Base-by-base conservation (phyloP, 2,888 invertebrate species). In the Pseudanteris insignis region DNA sequence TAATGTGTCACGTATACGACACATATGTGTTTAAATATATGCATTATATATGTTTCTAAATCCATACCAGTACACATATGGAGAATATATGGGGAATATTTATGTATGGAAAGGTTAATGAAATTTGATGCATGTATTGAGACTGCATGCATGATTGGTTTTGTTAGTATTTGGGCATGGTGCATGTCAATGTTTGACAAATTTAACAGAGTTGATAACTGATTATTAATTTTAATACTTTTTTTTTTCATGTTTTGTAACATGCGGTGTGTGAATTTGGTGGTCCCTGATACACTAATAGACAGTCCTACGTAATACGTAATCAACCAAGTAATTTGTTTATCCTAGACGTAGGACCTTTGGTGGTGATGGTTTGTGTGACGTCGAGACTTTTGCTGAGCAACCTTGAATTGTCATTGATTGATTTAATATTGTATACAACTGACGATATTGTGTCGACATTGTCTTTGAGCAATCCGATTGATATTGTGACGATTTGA, bases 321-420 rank as follows among this genome's bases (percentile, higher is more conserved):
- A 43, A 30, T 34, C 26, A 37, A 50, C 29, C 21, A 32, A 54
- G 46, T 59, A 63, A 59, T 43, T 59, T 55, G 43, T 37, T 41
- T 55, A 55, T 55, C 30, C 25, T 64, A 57, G 57, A 40, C 40
- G 64, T 61, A 58, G 61, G 61, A 63, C 55, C 64, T 73, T 76
- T 75, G 76, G 76, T 77, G 76, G 76, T 77, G 76, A 77, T 76
- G 76, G 76, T 77, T 59, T 75, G 69, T 74, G 70, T 71, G 70
- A 71, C 71, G 70, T 70, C 70, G 67, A 70, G 67, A 71, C 66
- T 64, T 51, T 65, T 70, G 67, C 67, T 51, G 46, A 66, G 67
- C 46, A 26, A 37, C 53, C 53, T 58, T 53, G 48, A 28, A 38
- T 51, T 59, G 59, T 55, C 26, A 47, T 38, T 60, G 37, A n/a